Evolutionary conservation across 2,797 vertebrate species (phyloP).

Genomic region (Thalassophryne amazonica): DNA sequence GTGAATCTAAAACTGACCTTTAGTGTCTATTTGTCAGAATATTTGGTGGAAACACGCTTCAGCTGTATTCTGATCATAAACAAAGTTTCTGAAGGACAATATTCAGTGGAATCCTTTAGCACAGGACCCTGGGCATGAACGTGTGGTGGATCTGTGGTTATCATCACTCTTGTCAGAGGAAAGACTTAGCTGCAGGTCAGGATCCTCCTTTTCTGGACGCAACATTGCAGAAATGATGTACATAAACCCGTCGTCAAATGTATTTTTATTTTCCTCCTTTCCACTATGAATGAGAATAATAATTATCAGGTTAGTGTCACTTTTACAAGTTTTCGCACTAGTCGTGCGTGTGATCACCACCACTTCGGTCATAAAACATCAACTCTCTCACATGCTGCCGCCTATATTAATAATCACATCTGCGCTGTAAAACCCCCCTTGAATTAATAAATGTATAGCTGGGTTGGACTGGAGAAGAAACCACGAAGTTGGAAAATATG

Average conservation of each 20-base stretch:
- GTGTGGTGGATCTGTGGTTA: neutral
- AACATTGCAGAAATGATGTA: constrained; percentile 24
- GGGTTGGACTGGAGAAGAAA: neutral
- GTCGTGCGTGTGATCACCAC: no score
- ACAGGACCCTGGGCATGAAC: constrained; percentile 1
- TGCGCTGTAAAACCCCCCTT: accelerated
- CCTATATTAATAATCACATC: neutral
- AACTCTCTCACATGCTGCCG: neutral
- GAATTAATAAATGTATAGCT: no score
- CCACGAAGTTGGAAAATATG: neutral
- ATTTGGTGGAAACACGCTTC: constrained; percentile 53
- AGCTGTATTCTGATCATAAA: constrained; percentile 75
- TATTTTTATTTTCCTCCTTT: no score
- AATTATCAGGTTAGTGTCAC: no score
- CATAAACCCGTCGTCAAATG: neutral
- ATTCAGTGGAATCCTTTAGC: neutral
- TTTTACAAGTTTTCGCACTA: no score
- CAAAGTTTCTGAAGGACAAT: constrained; percentile 41
- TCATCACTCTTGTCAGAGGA: constrained; percentile 29
- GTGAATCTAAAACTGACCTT: constrained; percentile 64
- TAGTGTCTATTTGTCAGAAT: constrained; percentile 57
- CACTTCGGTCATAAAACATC: neutral
- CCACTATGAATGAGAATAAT: no score
- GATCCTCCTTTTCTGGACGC: constrained; percentile 15
- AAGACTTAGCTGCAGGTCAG: constrained; percentile 30